Percentiles rank a stretch among this genome's conserved stretches.
These are phyloP conservation scores for Terebella lapidaria DNA, from an alignment of 2,888 invertebrate genomes.

Conservation along the genomic window DNA sequence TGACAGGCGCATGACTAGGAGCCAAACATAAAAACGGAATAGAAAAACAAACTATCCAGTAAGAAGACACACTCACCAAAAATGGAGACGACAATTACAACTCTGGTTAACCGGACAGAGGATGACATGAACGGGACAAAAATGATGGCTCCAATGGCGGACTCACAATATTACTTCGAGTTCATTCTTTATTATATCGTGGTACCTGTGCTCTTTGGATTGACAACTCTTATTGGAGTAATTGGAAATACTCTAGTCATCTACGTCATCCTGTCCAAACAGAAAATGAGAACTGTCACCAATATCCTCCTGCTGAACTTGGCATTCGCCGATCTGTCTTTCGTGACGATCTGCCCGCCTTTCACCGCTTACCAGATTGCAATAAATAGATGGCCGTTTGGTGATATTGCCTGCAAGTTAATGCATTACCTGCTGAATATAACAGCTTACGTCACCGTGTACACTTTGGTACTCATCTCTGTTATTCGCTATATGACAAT, in stretches of 20 bases:
- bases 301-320: slow-evolving; percentile 83
- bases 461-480: slow-evolving; percentile 55
- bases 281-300: slow-evolving; percentile 80
- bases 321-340: slow-evolving; percentile 79
- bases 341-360: slow-evolving; percentile 84
- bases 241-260: slow-evolving; percentile 80
- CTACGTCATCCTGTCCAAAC: slow-evolving; percentile 77
- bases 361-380: slow-evolving; percentile 69
- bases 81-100: too few species aligned
- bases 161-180: too few species aligned
- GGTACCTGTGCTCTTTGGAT: slow-evolving; percentile 65
- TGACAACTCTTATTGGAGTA: slow-evolving; percentile 76
- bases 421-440: slow-evolving; percentile 87
- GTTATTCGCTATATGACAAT: slow-evolving; percentile 21
- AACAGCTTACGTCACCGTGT: slow-evolving; percentile 84
- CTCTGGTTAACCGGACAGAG: too few species aligned
- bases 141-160: too few species aligned
- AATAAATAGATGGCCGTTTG: slow-evolving; percentile 76
- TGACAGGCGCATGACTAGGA: too few species aligned
- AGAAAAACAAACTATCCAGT: too few species aligned
- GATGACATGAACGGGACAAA: too few species aligned
- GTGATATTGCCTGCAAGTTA: slow-evolving; percentile 78
- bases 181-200: slow-evolving; percentile 4
- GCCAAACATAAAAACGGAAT: too few species aligned
- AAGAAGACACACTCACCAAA: too few species aligned